Evolutionary conservation across 2,113 vertebrate genomes (phyloP).

Genomic region (Neomonachus schauinslandi): DNA sequence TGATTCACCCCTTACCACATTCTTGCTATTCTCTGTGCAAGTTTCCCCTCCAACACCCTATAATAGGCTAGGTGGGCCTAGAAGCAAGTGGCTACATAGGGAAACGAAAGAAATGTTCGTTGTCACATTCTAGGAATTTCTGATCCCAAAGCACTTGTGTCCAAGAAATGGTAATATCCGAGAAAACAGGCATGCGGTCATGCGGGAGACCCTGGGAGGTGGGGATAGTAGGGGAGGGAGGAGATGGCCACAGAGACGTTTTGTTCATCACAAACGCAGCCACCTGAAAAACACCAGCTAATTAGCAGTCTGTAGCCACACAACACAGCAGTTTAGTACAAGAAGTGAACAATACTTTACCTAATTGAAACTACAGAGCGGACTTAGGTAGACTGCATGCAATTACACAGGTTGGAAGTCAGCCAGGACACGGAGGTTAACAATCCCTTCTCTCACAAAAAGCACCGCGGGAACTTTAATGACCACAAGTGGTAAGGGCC

Average conservation of each 20-base stretch:
- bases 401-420: slow-evolving; percentile 77
- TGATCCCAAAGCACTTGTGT: slow-evolving; percentile 30
- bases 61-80: background rate
- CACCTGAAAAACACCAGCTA: slow-evolving; percentile 71
- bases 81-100: background rate
- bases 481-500: slow-evolving; percentile 70
- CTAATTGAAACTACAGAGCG: slow-evolving; percentile 77
- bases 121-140: slow-evolving; percentile 23
- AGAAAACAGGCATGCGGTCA: background rate
- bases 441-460: slow-evolving; percentile 77
- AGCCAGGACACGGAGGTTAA: slow-evolving; percentile 78
- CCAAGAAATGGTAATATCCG: background rate
- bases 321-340: slow-evolving; percentile 72
- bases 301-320: slow-evolving; percentile 76
- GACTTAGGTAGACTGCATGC: slow-evolving; percentile 74
- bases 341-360: slow-evolving; percentile 79
- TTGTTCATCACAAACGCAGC: background rate
- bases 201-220: background rate
- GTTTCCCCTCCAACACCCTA: background rate
- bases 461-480: slow-evolving; percentile 72
- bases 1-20: background rate
- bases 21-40: background rate
- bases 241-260: slow-evolving; percentile 3
- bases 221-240: background rate
- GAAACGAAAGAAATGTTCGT: background rate